These are phyloP conservation scores for Clistopyga incitator DNA, from an alignment of 2,888 invertebrate genomes.

Conservation along the genomic window DNA sequence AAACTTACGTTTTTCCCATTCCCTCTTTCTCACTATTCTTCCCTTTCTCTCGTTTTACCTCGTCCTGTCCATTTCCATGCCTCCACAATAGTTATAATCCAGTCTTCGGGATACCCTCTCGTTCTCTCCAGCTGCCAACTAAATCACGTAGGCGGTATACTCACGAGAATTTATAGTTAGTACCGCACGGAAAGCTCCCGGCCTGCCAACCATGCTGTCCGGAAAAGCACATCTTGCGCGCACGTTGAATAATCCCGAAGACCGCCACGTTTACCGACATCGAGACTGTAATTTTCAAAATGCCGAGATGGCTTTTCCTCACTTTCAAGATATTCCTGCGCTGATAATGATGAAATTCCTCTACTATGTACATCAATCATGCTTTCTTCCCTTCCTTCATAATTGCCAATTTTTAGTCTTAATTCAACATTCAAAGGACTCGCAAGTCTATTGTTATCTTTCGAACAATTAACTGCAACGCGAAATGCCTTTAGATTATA, in stretches of 20 bases:
- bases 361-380: too few relatives aligned
- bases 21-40: slow-evolving; percentile 52
- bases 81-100: slow-evolving; percentile 61
- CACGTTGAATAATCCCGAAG: slow-evolving; percentile 73
- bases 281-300: slow-evolving; percentile 42
- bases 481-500: too few relatives aligned
- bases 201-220: slow-evolving; percentile 44
- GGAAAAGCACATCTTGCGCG: slow-evolving; percentile 66
- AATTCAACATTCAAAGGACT: too few relatives aligned
- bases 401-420: too few relatives aligned
- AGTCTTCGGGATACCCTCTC: slow-evolving; percentile 53
- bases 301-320: slow-evolving; percentile 39
- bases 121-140: slow-evolving; percentile 64
- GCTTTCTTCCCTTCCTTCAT: too few relatives aligned
- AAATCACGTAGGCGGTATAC: slow-evolving; percentile 74
- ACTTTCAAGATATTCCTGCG: not conserved
- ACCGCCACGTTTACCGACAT: slow-evolving; percentile 42
- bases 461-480: too few relatives aligned
- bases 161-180: slow-evolving; percentile 76
- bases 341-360: slow-evolving; percentile 16
- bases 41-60: slow-evolving; percentile 48
- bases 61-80: slow-evolving; percentile 51
- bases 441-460: too few relatives aligned
- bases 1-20: slow-evolving; percentile 57
- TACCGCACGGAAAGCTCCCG: slow-evolving; percentile 61